A percentile compares a stretch with the other conserved stretches of the same genome.
Conservation (phyloP, 2,888 invertebrate genomes). For the Hetaerina titia region DNA sequence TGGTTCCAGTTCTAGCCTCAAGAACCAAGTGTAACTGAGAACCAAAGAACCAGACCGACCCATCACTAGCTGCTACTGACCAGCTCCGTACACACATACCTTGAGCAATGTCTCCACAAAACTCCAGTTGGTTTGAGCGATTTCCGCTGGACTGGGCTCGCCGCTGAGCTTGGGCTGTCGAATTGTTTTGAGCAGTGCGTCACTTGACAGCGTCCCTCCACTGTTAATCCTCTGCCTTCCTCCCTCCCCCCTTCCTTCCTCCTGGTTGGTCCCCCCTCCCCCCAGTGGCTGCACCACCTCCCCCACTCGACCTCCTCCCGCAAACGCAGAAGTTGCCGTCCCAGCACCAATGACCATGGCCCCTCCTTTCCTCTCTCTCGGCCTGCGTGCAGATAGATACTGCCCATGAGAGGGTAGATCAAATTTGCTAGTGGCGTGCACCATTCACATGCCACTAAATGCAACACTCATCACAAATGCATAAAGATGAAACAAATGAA, state of each 20-base stretch:
- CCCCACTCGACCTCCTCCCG: neutral
- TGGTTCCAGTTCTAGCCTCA: too few relatives aligned
- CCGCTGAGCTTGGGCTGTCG: constrained; percentile 80
- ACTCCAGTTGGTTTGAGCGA: constrained; percentile 98
- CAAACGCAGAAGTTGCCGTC: neutral
- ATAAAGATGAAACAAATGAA: too few relatives aligned
- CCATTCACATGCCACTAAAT: too few relatives aligned
- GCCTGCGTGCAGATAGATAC: too few relatives aligned
- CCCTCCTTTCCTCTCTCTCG: too few relatives aligned
- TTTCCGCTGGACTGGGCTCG: constrained; percentile 90
- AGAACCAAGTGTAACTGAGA: too few relatives aligned
- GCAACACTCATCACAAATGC: too few relatives aligned
- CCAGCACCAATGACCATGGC: too few relatives aligned
- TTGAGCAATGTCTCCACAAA: constrained; percentile 98
- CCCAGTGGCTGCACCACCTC: neutral
- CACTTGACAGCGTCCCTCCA: neutral
- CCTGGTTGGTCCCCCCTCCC: neutral
- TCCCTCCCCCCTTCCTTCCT: neutral
- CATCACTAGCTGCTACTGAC: too few relatives aligned
- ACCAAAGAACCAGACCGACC: too few relatives aligned
- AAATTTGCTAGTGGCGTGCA: too few relatives aligned
- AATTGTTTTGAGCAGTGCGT: constrained; percentile 65
- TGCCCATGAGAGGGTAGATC: too few relatives aligned
- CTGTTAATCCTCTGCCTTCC: neutral
- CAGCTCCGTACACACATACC: constrained; percentile 78